A percentile compares a stretch with the other conserved stretches of the same genome.
Conservation (phyloP, 2,888 invertebrate genomes). For the Acanthococcus lagerstroemiae region DNA sequence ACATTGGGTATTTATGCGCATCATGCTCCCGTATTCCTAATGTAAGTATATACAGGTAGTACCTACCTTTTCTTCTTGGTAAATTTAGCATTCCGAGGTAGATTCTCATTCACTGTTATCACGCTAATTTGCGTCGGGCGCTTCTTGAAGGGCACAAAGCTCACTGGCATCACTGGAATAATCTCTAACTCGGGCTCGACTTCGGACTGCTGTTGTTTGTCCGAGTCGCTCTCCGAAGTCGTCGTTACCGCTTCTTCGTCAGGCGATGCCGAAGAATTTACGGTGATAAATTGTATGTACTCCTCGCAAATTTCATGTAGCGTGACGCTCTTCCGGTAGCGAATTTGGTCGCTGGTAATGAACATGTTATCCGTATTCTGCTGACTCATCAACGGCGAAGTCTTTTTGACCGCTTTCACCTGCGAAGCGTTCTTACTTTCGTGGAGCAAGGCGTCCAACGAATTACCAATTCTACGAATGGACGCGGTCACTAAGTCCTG, state of each 20-base stretch:
- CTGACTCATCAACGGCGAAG: background rate
- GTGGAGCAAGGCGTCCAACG: constrained; percentile 31
- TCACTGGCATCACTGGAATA: constrained; percentile 7
- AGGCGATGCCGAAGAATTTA: constrained; percentile 9
- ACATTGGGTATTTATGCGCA: no score
- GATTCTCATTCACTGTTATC: constrained; percentile 20
- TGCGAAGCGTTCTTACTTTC: constrained; percentile 31
- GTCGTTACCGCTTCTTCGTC: constrained; percentile 23
- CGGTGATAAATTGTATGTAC: constrained; percentile 26
- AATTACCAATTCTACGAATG: constrained; percentile 32
- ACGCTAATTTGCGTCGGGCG: constrained; percentile 16
- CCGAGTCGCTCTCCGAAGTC: constrained; percentile 9
- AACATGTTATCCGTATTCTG: constrained; percentile 17
- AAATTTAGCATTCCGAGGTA: background rate
- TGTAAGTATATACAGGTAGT: no score
- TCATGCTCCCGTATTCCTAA: no score
- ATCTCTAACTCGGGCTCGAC: constrained; percentile 15
- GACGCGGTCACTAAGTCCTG: constrained; percentile 23
- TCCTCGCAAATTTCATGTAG: constrained; percentile 24
- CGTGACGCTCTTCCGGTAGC: constrained; percentile 11
- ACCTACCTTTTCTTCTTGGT: constrained; percentile 9
- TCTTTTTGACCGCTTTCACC: constrained; percentile 21
- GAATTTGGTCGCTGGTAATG: constrained; percentile 20
- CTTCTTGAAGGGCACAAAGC: background rate
- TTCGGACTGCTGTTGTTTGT: background rate